A percentile compares a stretch with the other conserved stretches of the same genome.
Conservation (phyloP, 2,888 invertebrate genomes). For the Sepiola atlantica region DNA sequence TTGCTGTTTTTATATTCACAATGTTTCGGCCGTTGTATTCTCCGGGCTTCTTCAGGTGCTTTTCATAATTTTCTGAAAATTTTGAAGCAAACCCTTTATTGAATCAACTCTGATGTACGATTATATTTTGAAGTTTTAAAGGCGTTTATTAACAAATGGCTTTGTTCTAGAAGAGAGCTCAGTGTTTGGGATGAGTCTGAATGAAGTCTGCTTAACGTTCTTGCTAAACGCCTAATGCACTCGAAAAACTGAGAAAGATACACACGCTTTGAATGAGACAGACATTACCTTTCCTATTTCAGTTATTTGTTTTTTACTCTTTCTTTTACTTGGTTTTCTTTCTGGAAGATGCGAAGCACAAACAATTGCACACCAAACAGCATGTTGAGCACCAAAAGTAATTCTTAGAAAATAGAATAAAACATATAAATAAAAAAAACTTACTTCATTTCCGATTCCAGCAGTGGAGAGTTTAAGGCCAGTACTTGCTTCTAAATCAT, state of each 20-base stretch:
- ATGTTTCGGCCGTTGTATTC: too few relatives aligned
- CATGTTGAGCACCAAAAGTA: background rate
- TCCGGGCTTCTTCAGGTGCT: too few relatives aligned
- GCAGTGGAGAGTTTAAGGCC: conserved; percentile 41
- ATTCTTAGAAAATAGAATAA: background rate
- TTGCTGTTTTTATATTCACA: too few relatives aligned
- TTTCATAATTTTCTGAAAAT: too few relatives aligned
- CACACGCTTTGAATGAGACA: background rate
- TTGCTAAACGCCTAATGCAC: background rate
- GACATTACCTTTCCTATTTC: background rate
- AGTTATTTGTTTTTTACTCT: background rate
- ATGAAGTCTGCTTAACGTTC: too few relatives aligned
- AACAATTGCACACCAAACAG: background rate
- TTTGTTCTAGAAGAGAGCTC: background rate
- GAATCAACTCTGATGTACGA: too few relatives aligned
- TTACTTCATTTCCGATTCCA: conserved; percentile 46
- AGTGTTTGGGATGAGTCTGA: background rate
- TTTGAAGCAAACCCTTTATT: too few relatives aligned
- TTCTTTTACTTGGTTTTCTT: background rate
- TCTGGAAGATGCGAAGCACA: background rate
- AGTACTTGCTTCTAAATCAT: conserved; percentile 38
- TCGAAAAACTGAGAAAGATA: background rate
- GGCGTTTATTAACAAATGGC: too few relatives aligned
- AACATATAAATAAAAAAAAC: background rate
- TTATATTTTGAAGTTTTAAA: too few relatives aligned